These are phyloP conservation scores for Micronycteris hirsuta DNA, from an alignment of 2,113 vertebrate genomes.

Conservation along the genomic window DNA sequence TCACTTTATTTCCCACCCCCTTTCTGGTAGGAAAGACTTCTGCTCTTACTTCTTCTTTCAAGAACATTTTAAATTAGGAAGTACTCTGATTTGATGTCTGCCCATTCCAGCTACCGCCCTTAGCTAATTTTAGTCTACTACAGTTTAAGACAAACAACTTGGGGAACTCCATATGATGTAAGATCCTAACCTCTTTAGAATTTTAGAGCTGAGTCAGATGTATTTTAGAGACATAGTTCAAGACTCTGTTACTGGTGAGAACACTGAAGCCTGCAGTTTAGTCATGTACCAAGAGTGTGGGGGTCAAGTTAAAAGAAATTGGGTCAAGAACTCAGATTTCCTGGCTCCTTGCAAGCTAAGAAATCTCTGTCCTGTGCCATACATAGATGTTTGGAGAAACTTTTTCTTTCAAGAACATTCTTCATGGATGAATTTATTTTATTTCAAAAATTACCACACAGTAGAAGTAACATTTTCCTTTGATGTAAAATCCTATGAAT, in stretches of 20 bases:
- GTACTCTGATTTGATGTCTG: constrained; percentile 23
- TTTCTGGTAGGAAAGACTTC: background rate
- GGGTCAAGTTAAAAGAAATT: background rate
- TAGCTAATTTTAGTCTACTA: constrained; percentile 39
- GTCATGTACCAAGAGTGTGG: background rate
- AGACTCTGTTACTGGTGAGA: background rate
- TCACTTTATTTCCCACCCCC: background rate
- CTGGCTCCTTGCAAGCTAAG: background rate
- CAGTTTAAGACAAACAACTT: constrained; percentile 6
- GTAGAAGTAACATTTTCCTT: background rate
- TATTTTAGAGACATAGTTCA: constrained; percentile 3
- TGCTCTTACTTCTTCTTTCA: constrained; percentile 46
- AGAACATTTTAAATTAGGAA: constrained; percentile 55
- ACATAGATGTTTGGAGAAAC: background rate
- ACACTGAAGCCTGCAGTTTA: background rate
- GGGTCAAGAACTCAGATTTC: background rate
- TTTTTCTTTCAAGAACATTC: background rate
- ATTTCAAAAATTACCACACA: background rate
- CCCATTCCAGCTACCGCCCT: background rate
- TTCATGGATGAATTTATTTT: background rate
- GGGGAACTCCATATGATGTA: constrained; percentile 62
- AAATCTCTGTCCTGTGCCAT: background rate
- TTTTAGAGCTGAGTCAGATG: constrained; percentile 11
- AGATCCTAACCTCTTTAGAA: background rate
- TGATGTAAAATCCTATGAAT: background rate